Percentiles rank a stretch among this genome's conserved stretches.
Evolutionary conservation across 2,113 vertebrate genomes (phyloP).

Genomic region (Thamnaconus septentrionalis): DNA sequence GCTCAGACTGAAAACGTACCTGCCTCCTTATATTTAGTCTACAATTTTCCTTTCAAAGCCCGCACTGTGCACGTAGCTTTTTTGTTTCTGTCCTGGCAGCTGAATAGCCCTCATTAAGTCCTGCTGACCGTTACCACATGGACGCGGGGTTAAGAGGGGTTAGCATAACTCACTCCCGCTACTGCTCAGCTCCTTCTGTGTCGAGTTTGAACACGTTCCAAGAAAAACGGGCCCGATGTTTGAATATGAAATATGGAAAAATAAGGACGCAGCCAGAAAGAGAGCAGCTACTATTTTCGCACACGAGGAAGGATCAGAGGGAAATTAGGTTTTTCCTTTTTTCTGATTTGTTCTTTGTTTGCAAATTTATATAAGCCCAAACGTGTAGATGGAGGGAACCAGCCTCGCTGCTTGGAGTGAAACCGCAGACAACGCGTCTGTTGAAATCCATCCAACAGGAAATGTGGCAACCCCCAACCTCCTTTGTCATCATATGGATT

Average conservation of each 20-base stretch:
- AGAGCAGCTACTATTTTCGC: constrained; percentile 4
- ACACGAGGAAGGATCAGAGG: background rate
- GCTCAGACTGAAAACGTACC: constrained; percentile 46
- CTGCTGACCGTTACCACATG: constrained; percentile 50
- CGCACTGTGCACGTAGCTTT: constrained; percentile 21
- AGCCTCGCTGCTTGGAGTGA: background rate
- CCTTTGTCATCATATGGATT: constrained; percentile 40
- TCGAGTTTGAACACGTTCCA: constrained; percentile 13
- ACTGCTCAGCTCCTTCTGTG: constrained; percentile 25
- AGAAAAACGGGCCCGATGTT: background rate
- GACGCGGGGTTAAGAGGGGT: constrained; percentile 45
- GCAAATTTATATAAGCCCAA: background rate
- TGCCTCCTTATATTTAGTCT: constrained; percentile 40
- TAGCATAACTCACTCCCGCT: constrained; percentile 34
- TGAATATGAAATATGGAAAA: constrained; percentile 10
- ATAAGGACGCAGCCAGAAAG: background rate
- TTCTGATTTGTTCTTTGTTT: background rate
- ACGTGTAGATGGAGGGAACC: background rate
- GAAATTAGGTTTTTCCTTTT: background rate
- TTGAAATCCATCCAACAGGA: background rate
- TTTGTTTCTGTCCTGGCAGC: constrained; percentile 38
- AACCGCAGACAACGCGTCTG: background rate
- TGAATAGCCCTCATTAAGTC: constrained; percentile 47
- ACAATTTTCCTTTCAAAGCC: constrained; percentile 22
- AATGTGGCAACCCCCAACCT: constrained; percentile 11